Percentiles rank a stretch among this genome's conserved stretches.
These are phyloP conservation scores for Andrena bicolor DNA, from an alignment of 2,888 invertebrate species.

Conservation along the genomic window DNA sequence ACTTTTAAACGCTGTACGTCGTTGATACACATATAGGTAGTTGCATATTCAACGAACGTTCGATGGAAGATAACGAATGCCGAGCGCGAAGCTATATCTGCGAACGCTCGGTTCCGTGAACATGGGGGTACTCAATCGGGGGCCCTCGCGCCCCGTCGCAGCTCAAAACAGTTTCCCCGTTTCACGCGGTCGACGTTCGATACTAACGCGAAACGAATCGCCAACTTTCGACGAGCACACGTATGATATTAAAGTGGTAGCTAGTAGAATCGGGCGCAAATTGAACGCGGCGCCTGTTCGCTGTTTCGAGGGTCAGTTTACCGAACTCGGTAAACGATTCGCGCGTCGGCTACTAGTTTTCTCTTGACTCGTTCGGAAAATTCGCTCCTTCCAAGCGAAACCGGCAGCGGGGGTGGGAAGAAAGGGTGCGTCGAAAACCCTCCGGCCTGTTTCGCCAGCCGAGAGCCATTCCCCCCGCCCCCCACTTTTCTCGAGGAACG, in stretches of 20 bases:
- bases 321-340: not conserved
- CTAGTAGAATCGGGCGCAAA: constrained; percentile 34
- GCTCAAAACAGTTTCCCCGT: constrained; percentile 50
- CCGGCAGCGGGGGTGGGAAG: not conserved
- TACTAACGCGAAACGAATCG: not conserved
- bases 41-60: constrained; percentile 33
- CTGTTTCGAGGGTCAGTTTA: not conserved
- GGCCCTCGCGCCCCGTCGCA: constrained; percentile 31
- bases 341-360: constrained; percentile 43
- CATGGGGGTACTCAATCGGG: constrained; percentile 21
- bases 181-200: not conserved
- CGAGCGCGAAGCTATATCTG: not conserved
- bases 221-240: constrained; percentile 6
- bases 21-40: constrained; percentile 16
- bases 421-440: not conserved
- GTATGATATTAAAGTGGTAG: constrained; percentile 42
- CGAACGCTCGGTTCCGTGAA: constrained; percentile 3
- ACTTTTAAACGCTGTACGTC: constrained; percentile 17
- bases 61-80: constrained; percentile 4
- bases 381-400: constrained; percentile 16
- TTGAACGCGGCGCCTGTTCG: constrained; percentile 15
- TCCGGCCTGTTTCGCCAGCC: constrained; percentile 17
- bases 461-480: constrained; percentile 15
- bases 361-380: constrained; percentile 50
- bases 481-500: constrained; percentile 35